Evolutionary conservation across 92 coral and sea anemone species (phyloP).

Genomic region (Siderastrea siderea): DNA sequence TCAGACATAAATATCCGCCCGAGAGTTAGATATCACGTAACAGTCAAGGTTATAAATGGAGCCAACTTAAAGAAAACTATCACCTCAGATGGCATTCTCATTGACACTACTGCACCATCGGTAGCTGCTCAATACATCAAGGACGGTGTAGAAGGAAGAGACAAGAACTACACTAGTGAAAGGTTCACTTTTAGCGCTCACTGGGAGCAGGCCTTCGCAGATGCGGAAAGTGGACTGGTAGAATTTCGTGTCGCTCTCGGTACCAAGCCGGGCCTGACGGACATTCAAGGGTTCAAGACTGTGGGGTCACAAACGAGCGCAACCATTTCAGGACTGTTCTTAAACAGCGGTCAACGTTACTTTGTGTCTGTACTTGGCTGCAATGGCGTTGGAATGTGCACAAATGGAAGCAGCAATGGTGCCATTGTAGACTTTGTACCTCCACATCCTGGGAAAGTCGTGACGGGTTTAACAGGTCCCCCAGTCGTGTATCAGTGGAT

Average conservation of each 20-base stretch:
- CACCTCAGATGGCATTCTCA: slow-evolving; percentile 91
- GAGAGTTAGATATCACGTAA: slow-evolving; percentile 85
- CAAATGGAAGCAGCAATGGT: slow-evolving; percentile 95
- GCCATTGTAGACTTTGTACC: slow-evolving; percentile 91
- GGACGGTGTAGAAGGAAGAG: slow-evolving; percentile 86
- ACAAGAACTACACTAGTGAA: slow-evolving; percentile 80
- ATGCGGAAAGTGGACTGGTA: slow-evolving; percentile 88
- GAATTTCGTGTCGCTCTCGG: slow-evolving; percentile 94
- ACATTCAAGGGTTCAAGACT: slow-evolving; percentile 60
- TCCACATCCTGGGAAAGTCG: slow-evolving; percentile 88
- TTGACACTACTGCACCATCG: slow-evolving; percentile 88
- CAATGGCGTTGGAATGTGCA: slow-evolving; percentile 95
- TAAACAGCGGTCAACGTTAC: slow-evolving; percentile 88
- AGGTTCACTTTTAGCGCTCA: slow-evolving; percentile 88
- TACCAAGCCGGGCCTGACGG: slow-evolving; percentile 78
- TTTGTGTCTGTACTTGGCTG: slow-evolving; percentile 89
- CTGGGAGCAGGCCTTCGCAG: slow-evolving; percentile 97
- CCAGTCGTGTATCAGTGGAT: slow-evolving; percentile 89
- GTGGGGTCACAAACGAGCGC: slow-evolving; percentile 76
- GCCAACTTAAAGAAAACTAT: slow-evolving; percentile 73
- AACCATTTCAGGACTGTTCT: slow-evolving; percentile 69
- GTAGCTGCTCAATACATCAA: slow-evolving; percentile 84
- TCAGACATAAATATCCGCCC: slow-evolving; percentile 66
- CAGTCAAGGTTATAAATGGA: slow-evolving; percentile 90
- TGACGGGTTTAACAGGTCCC: slow-evolving; percentile 86